A percentile compares a stretch with the other conserved stretches of the same genome.
Evolutionary conservation across 2,797 vertebrate species (phyloP).

Genomic region (Scomberomorus guttatus): DNA sequence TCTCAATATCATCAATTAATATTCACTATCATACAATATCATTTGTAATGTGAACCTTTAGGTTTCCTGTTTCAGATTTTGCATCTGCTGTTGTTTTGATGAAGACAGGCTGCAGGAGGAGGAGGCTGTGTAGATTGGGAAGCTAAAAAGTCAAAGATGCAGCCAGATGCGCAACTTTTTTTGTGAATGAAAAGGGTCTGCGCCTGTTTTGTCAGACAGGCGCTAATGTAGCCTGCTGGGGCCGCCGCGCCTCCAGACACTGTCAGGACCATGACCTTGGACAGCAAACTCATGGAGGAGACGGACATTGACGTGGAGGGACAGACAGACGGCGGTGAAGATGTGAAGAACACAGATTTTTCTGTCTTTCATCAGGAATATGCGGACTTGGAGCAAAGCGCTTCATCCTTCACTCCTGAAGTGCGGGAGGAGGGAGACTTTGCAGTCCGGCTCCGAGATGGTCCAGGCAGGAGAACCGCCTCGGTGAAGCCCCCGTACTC

Average conservation of each 20-base stretch:
- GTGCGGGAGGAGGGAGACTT: constrained; percentile 33
- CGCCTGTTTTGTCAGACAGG: constrained; percentile 47
- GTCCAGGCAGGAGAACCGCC: constrained; percentile 32
- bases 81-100: constrained; percentile 23
- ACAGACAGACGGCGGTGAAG: constrained; percentile 35
- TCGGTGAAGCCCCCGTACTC: constrained; percentile 91
- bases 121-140: constrained; percentile 44
- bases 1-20: not conserved
- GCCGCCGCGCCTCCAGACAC: constrained; percentile 55
- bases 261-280: constrained; percentile 78
- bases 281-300: constrained; percentile 71
- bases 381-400: constrained; percentile 22
- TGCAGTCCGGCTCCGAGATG: constrained; percentile 20
- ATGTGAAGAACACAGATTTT: constrained; percentile 5
- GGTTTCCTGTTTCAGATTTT: not conserved
- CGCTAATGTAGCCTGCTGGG: constrained; percentile 53
- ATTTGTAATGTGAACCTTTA: not conserved
- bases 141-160: constrained; percentile 47
- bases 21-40: not conserved
- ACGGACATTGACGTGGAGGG: constrained; percentile 71
- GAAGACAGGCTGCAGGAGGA: constrained; percentile 28
- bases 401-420: constrained; percentile 25
- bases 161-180: constrained; percentile 55
- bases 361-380: not conserved
- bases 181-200: constrained; percentile 70